Conservation (phyloP, 2,797 vertebrate genomes). For the Eutrigla gurnardus region DNA sequence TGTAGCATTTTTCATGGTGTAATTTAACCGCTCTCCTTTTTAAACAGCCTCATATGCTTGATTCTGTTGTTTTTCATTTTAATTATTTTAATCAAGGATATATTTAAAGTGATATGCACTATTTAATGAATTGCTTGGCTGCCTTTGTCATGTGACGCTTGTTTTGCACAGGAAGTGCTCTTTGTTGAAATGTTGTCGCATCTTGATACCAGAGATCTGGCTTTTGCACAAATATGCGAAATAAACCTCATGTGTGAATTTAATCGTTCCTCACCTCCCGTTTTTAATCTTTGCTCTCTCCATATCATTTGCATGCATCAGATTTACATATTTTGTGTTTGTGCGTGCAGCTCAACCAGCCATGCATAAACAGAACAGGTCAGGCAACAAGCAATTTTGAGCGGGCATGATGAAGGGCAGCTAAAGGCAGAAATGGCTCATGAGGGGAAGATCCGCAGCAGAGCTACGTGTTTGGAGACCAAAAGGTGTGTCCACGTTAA, state of each 20-base stretch:
- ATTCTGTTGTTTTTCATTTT: slow-evolving; percentile 8
- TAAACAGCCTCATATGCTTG: not conserved
- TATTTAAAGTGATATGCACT: slow-evolving; percentile 13
- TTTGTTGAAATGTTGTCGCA: slow-evolving; percentile 8
- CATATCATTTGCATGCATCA: not conserved
- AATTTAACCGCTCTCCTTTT: not conserved
- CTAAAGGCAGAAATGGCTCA: not conserved
- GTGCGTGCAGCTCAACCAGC: not conserved
- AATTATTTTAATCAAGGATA: not conserved
- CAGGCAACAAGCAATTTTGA: not conserved
- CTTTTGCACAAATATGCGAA: slow-evolving; percentile 10
- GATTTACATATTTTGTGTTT: not conserved
- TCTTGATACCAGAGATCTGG: slow-evolving; percentile 2
- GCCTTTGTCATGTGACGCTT: not conserved
- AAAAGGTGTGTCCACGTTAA: not conserved
- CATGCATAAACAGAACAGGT: not conserved
- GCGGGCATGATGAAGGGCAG: not conserved
- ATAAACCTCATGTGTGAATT: slow-evolving; percentile 12
- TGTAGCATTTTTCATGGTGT: not conserved
- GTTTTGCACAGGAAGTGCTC: slow-evolving; percentile 29
- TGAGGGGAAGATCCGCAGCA: not conserved
- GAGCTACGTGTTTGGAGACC: not conserved
- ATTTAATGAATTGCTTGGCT: slow-evolving; percentile 3
- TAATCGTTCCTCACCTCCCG: not conserved
- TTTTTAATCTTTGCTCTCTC: not conserved